Conservation (phyloP, 1,140 invertebrate genomes). For the Paralvinella palmiformis region DNA sequence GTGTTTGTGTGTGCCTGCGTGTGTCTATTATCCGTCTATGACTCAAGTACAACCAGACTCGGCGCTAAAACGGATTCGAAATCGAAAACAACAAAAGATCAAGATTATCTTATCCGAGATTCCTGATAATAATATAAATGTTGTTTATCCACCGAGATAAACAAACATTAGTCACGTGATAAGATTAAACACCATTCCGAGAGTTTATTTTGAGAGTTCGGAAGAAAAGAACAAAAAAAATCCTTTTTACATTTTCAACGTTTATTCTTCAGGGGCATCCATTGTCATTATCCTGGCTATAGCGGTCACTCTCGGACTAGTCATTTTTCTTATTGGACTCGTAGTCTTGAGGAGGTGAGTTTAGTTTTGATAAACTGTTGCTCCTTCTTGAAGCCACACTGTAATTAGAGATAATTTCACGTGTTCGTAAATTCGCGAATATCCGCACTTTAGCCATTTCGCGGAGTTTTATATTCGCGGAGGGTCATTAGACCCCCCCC, state of each 20-base stretch:
- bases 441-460: too few species aligned
- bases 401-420: too few species aligned
- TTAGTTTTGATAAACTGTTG: too few species aligned
- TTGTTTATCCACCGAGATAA: not conserved
- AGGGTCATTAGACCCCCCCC: too few species aligned
- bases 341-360: constrained; percentile 18
- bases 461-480: too few species aligned
- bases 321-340: constrained; percentile 20
- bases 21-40: too few species aligned
- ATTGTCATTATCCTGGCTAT: constrained; percentile 17
- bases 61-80: too few species aligned
- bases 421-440: too few species aligned
- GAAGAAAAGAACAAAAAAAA: not conserved
- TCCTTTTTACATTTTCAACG: not conserved
- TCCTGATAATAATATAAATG: not conserved
- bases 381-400: too few species aligned
- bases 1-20: too few species aligned
- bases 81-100: not conserved
- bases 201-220: not conserved
- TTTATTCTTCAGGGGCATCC: constrained; percentile 13
- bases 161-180: not conserved
- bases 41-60: too few species aligned
- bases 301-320: constrained; percentile 18
- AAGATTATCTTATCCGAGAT: not conserved
- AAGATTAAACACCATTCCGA: not conserved